These are phyloP conservation scores for Schizotus pectinicornis DNA, from an alignment of 2,888 invertebrate genomes.

Conservation along the genomic window DNA sequence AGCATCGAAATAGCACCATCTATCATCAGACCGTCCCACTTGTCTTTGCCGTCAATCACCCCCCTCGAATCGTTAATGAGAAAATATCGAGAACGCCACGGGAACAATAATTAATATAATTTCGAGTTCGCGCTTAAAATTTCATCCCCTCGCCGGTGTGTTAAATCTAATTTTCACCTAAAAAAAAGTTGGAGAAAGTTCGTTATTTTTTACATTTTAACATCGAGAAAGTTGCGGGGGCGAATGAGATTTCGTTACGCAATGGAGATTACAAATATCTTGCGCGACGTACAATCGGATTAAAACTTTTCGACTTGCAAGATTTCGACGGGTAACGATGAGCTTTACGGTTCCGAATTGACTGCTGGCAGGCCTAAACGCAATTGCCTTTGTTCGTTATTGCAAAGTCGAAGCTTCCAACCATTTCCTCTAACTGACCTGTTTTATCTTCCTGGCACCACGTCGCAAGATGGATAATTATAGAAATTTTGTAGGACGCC, in stretches of 20 bases:
- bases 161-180: slow-evolving; percentile 26
- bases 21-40: slow-evolving; percentile 17
- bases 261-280: slow-evolving; percentile 30
- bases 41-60: slow-evolving; percentile 15
- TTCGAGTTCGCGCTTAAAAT: background rate
- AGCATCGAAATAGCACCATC: slow-evolving; percentile 20
- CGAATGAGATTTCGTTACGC: slow-evolving; percentile 23
- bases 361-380: background rate
- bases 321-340: slow-evolving; percentile 20
- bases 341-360: slow-evolving; percentile 4
- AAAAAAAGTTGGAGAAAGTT: slow-evolving; percentile 21
- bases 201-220: slow-evolving; percentile 25
- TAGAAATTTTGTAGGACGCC: no score
- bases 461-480: no score
- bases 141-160: background rate
- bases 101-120: background rate
- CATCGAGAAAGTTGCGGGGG: slow-evolving; percentile 12
- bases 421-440: no score
- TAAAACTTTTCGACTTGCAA: slow-evolving; percentile 26
- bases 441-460: no score
- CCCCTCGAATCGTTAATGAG: background rate
- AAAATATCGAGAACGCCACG: background rate
- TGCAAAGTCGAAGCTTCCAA: no score
- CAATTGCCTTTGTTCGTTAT: no score
- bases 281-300: slow-evolving; percentile 24